Percentiles rank a stretch among this genome's conserved stretches.
These are phyloP conservation scores for Calephelis perditalis DNA, from an alignment of 2,888 invertebrate species.

Conservation along the genomic window DNA sequence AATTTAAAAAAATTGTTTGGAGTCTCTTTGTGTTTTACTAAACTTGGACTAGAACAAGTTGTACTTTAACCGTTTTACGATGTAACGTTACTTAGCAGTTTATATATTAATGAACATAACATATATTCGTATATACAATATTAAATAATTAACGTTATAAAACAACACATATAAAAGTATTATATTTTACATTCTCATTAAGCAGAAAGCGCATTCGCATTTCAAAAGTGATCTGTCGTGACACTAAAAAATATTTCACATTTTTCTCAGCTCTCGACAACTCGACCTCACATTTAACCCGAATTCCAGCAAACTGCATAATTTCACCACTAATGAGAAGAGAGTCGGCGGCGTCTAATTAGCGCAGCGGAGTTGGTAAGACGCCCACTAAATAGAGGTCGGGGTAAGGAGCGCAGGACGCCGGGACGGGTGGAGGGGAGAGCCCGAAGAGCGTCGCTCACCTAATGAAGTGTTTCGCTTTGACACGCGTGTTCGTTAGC, in stretches of 20 bases:
- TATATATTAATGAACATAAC: too few species aligned
- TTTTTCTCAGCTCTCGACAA: slow-evolving; percentile 48
- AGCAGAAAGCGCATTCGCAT: slow-evolving; percentile 8
- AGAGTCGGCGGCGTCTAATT: slow-evolving; percentile 71
- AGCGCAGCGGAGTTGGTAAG: slow-evolving; percentile 66
- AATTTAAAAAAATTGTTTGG: too few species aligned
- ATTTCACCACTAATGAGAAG: slow-evolving; percentile 75
- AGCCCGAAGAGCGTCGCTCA: slow-evolving; percentile 55
- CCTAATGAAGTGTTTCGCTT: slow-evolving; percentile 77
- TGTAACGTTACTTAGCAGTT: too few species aligned
- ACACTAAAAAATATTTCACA: slow-evolving; percentile 42
- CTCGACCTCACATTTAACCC: slow-evolving; percentile 68
- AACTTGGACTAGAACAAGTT: too few species aligned
- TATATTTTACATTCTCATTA: neutral
- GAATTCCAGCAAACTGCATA: slow-evolving; percentile 72
- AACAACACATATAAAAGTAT: neutral
- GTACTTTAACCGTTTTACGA: too few species aligned
- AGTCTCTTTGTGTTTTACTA: too few species aligned
- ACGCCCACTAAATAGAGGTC: slow-evolving; percentile 63
- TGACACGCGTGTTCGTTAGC: slow-evolving; percentile 78
- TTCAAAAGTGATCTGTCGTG: slow-evolving; percentile 26
- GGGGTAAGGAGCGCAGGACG: slow-evolving; percentile 33
- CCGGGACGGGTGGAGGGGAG: slow-evolving; percentile 35
- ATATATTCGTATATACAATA: too few species aligned
- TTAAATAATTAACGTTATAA: neutral